Base-by-base conservation (phyloP, 2,113 vertebrate genomes). In the Cariama cristata region DNA sequence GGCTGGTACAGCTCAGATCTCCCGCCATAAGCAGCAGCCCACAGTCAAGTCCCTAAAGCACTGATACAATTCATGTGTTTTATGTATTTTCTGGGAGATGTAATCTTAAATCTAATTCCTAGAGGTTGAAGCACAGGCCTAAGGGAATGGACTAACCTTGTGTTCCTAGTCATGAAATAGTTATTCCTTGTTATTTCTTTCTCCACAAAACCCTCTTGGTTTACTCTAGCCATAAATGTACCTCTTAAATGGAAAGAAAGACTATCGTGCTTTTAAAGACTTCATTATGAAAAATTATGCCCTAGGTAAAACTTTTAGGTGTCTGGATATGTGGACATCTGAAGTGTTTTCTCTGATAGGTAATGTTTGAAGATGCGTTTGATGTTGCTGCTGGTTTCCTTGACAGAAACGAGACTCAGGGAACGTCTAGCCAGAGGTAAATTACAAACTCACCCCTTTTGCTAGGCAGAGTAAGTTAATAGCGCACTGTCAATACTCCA, bases 361-460 rank as follows among this genome's bases (percentile, higher is more conserved):
- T 98, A 47, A 97, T 98, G 75, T 98, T 99, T 92, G 98, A 99
- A 98, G 99, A 99, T 93, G 98, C 98, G 0, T 98, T 98, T 62
- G 98, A 99, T 75, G 96, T 99, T 93, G 97, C 98, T 79, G 93
- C 97, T 60, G 95, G 66, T 68, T 98, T 98, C 72, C 93, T 98
- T 85, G 98, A 98, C 38, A 90, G 95, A 91, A 96, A 19, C 14
- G 90, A 97, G 86, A 67, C 38, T 83, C 98, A 83, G 35, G 92
- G 88, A 59, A 58, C 50, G 11, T 94, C 95, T 53, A 97, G 85
- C 68, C 72, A 95, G 66, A 98, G 98, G 98, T 98, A 97, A 98
- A 93, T 56, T 38, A 79, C 66, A 76, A 60, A 79, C 27, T 55
- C 9, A 11, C 11, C 30, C 32, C 8, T 40, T 90, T 83, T 90